Percentiles rank a stretch among this genome's conserved stretches.
These are phyloP conservation scores for Cyphomyrus discorhynchus DNA, from an alignment of 2,113 vertebrate genomes.

Conservation along the genomic window DNA sequence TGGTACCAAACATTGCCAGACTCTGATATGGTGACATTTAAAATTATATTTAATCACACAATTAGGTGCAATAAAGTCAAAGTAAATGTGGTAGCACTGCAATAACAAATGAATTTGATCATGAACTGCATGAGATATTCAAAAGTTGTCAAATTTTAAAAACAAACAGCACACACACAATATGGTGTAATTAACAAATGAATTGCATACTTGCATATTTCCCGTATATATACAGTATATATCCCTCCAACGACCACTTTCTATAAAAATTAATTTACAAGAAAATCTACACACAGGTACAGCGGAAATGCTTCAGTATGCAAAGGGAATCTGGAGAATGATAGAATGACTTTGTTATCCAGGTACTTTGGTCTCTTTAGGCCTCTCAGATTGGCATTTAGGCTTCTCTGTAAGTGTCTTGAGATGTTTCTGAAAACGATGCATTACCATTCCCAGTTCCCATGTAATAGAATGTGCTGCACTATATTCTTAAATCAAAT, in stretches of 20 bases:
- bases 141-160: neutral
- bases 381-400: neutral
- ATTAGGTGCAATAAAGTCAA: neutral
- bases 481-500: neutral
- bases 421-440: neutral
- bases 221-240: neutral
- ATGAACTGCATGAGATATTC: neutral
- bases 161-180: neutral
- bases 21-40: neutral
- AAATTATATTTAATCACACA: neutral
- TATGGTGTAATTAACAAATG: neutral
- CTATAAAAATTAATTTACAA: neutral
- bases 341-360: neutral
- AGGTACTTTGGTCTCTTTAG: neutral
- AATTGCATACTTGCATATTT: neutral
- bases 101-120: neutral
- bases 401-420: neutral
- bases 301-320: neutral
- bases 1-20: neutral
- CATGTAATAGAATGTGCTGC: neutral
- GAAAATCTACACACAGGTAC: neutral
- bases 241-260: neutral
- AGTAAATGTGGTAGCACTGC: neutral
- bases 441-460: neutral
- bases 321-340: neutral